Evolutionary conservation across 2,888 invertebrate species (phyloP).

Genomic region (Herminia tarsipennalis): DNA sequence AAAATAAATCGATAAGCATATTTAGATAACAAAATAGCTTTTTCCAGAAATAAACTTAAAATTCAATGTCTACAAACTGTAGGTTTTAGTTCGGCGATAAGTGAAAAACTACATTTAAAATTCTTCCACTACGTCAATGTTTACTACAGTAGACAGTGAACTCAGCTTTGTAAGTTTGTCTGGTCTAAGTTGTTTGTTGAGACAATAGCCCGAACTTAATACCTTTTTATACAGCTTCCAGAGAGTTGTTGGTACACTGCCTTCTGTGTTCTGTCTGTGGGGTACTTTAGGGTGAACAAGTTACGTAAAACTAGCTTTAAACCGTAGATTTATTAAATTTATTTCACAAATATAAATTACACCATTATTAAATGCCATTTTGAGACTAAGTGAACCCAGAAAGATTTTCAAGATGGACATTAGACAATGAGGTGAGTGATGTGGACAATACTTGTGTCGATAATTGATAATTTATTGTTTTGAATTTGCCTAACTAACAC

Average conservation of each 20-base stretch:
- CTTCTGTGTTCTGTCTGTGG: background rate
- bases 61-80: no score
- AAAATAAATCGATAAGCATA: no score
- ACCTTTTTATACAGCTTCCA: slow-evolving; percentile 10
- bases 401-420: no score
- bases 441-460: no score
- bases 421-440: no score
- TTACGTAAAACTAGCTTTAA: slow-evolving; percentile 1
- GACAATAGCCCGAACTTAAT: slow-evolving; percentile 38
- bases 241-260: slow-evolving; percentile 9
- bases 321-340: background rate
- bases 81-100: no score
- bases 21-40: no score
- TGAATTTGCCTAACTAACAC: no score
- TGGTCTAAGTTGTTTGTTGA: slow-evolving; percentile 51
- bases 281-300: background rate
- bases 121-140: slow-evolving; percentile 28
- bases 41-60: no score
- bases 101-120: background rate
- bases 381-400: no score
- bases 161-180: slow-evolving; percentile 46
- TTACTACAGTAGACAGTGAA: slow-evolving; percentile 34
- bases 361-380: no score
- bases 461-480: no score
- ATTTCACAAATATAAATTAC: background rate